Conservation (phyloP, 2,113 vertebrate species). For the Gasterosteus nipponicus region DNA sequence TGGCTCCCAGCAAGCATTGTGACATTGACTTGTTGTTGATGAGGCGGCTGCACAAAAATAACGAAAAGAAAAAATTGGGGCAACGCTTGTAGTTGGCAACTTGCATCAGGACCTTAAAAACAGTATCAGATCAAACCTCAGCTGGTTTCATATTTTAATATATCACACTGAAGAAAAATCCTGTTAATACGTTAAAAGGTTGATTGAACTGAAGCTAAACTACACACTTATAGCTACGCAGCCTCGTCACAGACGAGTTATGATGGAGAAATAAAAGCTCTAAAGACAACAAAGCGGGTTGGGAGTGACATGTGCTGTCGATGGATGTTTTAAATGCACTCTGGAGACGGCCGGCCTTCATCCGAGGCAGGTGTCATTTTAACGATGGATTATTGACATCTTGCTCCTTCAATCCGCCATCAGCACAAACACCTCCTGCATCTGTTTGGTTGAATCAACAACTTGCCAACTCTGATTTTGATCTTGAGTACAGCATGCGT, state of each 20-base stretch:
- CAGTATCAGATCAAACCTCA: slow-evolving; percentile 1
- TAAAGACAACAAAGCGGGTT: slow-evolving; percentile 20
- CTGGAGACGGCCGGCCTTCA: slow-evolving; percentile 19
- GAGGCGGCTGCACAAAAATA: not conserved
- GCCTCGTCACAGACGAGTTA: slow-evolving; percentile 25
- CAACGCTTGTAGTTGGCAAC: slow-evolving; percentile 23
- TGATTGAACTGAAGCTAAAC: not conserved
- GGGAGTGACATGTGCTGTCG: slow-evolving; percentile 10
- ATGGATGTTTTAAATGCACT: slow-evolving; percentile 33
- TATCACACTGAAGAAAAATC: not conserved
- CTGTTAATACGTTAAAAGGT: not conserved
- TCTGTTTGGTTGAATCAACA: not conserved
- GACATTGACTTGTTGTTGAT: slow-evolving; percentile 49
- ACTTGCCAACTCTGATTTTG: not conserved
- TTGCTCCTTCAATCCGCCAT: not conserved
- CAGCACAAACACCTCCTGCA: not conserved
- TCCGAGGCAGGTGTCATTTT: slow-evolving; percentile 20
- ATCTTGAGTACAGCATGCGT: not conserved
- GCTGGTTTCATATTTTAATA: not conserved
- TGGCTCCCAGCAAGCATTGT: slow-evolving; percentile 54
- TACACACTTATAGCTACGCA: not conserved
- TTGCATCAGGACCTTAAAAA: not conserved
- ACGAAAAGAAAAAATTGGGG: slow-evolving; percentile 16
- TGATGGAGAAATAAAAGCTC: slow-evolving; percentile 17
- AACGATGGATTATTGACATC: slow-evolving; percentile 22